A percentile compares a stretch with the other conserved stretches of the same genome.
Evolutionary conservation across 30 jellyfish, hydroid and myxozoan species (phyloP).

Genomic region (Sanderia malayensis): DNA sequence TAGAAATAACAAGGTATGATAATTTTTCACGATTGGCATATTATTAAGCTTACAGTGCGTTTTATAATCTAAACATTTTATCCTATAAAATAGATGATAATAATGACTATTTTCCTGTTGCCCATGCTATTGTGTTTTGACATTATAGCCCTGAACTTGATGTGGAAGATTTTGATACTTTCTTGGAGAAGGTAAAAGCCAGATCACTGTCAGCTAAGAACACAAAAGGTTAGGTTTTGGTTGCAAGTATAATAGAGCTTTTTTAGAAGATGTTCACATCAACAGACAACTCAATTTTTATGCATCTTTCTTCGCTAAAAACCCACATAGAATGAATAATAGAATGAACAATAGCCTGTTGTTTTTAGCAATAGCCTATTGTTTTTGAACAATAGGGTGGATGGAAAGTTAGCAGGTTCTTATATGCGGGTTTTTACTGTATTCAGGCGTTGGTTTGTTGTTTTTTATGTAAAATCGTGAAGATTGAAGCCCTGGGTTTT

Average conservation of each 20-base stretch:
- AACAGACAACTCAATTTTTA: background rate
- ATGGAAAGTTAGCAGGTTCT: too few species aligned
- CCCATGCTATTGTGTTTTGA: too few species aligned
- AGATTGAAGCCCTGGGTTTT: too few species aligned
- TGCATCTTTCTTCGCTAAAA: background rate
- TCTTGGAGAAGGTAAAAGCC: slow-evolving; percentile 88
- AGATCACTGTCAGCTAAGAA: slow-evolving; percentile 60
- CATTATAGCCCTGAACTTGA: slow-evolving; percentile 74
- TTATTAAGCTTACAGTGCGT: too few species aligned
- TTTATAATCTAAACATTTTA: too few species aligned
- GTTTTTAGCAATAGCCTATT: too few species aligned
- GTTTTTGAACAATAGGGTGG: background rate
- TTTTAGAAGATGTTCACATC: background rate
- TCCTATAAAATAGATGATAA: too few species aligned
- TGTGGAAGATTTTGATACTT: slow-evolving; percentile 84
- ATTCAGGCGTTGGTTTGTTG: background rate
- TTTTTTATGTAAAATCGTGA: background rate
- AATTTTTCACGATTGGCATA: too few species aligned
- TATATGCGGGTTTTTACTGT: too few species aligned
- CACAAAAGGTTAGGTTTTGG: slow-evolving; percentile 19
- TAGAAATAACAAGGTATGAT: slow-evolving; percentile 45
- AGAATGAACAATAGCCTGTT: background rate
- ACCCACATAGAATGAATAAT: background rate
- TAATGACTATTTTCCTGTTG: too few species aligned
- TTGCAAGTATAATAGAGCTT: too few species aligned